These are phyloP conservation scores for Drosophila neotestacea DNA, from an alignment of 2,888 invertebrate genomes.

Conservation along the genomic window DNA sequence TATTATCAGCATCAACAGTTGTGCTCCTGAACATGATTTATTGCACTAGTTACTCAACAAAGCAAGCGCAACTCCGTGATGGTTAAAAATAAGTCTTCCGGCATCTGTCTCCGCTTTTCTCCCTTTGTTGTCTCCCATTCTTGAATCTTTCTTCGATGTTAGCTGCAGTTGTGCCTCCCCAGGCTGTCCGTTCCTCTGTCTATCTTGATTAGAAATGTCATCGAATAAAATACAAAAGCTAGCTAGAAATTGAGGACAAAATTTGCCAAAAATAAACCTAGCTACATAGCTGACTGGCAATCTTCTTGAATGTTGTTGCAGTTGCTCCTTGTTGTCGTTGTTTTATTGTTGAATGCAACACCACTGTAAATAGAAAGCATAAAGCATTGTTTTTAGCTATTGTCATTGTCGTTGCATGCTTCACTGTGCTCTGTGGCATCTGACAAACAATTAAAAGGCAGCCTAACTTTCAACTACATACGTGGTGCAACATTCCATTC, in stretches of 20 bases:
- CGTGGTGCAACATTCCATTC: neutral
- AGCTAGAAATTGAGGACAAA: constrained; percentile 33
- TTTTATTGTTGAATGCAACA: neutral
- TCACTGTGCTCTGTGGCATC: neutral
- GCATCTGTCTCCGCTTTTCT: constrained; percentile 4
- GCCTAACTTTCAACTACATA: neutral
- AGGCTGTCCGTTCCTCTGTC: neutral
- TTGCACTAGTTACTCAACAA: neutral
- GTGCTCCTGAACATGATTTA: constrained; percentile 2
- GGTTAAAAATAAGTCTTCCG: constrained; percentile 12
- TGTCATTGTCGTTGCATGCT: neutral
- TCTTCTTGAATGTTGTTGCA: neutral
- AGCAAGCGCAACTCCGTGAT: neutral
- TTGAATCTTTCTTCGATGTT: neutral
- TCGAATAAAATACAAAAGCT: constrained; percentile 8
- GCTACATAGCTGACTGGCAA: neutral
- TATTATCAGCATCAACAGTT: neutral
- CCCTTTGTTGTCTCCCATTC: neutral
- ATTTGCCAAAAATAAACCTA: constrained; percentile 39
- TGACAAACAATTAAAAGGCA: constrained; percentile 26
- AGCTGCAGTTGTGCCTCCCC: neutral
- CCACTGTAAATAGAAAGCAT: neutral
- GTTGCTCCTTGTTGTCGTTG: constrained; percentile 3
- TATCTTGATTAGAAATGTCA: constrained; percentile 10
- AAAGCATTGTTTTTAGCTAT: neutral